Conservation (phyloP, 2,888 invertebrate species). For the Calameuta pallipes region DNA sequence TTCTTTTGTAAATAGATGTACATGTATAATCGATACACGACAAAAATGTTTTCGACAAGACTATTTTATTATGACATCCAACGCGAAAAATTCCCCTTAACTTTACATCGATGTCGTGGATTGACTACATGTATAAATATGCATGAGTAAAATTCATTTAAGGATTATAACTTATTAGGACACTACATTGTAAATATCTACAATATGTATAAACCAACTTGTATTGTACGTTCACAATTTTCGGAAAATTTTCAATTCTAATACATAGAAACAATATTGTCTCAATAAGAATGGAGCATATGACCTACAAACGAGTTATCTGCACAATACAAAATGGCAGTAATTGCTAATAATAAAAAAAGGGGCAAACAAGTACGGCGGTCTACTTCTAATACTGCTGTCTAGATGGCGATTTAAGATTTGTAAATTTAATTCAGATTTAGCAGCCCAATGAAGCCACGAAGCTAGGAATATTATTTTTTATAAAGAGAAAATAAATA, state of each 20-base stretch:
- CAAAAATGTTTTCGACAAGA: background rate
- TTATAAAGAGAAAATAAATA: too few relatives aligned
- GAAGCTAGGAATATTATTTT: too few relatives aligned
- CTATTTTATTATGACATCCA: background rate
- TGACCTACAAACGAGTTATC: slow-evolving; percentile 7
- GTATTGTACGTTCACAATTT: slow-evolving; percentile 25
- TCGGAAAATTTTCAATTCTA: background rate
- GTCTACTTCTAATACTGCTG: slow-evolving; percentile 62
- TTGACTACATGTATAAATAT: slow-evolving; percentile 52
- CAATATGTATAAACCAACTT: slow-evolving; percentile 51
- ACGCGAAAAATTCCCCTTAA: slow-evolving; percentile 2
- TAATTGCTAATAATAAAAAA: slow-evolving; percentile 42
- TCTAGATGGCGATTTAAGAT: slow-evolving; percentile 37
- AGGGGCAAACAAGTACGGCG: slow-evolving; percentile 51
- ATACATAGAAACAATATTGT: slow-evolving; percentile 1
- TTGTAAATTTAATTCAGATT: slow-evolving; percentile 29
- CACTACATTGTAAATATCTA: slow-evolving; percentile 53
- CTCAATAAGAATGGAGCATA: too few relatives aligned
- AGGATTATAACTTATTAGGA: slow-evolving; percentile 50
- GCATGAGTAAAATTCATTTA: slow-evolving; percentile 43
- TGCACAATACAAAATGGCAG: slow-evolving; percentile 48
- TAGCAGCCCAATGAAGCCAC: slow-evolving; percentile 6
- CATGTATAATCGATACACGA: background rate
- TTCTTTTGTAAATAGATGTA: slow-evolving; percentile 13
- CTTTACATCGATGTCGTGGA: slow-evolving; percentile 11